These are phyloP conservation scores for Campoletis sonorensis DNA, from an alignment of 1,140 invertebrate genomes.

Conservation along the genomic window DNA sequence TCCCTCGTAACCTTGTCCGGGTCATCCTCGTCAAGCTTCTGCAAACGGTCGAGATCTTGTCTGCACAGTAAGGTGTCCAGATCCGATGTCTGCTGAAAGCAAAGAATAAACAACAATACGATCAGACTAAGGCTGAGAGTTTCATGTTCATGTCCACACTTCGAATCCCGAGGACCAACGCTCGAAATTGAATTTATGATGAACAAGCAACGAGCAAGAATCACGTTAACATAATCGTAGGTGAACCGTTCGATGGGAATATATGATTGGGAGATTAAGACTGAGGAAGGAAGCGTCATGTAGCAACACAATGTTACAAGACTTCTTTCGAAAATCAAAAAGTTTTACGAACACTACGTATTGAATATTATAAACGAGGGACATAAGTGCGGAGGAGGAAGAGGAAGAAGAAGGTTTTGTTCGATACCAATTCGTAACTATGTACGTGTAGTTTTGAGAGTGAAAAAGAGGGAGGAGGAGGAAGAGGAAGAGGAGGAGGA, in stretches of 20 bases:
- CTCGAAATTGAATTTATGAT: neutral
- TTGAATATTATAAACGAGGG: neutral
- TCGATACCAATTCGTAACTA: neutral
- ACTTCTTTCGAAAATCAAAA: neutral
- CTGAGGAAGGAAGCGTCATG: neutral
- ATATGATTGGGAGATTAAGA: neutral
- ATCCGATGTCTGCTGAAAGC: slow-evolving; percentile 79
- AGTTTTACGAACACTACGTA: no score
- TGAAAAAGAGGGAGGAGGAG: neutral
- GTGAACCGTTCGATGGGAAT: no score
- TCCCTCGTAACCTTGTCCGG: slow-evolving; percentile 78
- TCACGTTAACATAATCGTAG: no score
- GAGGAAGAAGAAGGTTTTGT: neutral
- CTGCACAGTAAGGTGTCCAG: slow-evolving; percentile 80
- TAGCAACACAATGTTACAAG: neutral
- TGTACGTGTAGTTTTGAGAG: slow-evolving; percentile 4
- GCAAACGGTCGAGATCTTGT: slow-evolving; percentile 78
- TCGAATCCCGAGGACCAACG: no score
- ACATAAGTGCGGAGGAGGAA: slow-evolving; percentile 22
- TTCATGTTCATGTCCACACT: no score
- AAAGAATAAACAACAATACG: slow-evolving; percentile 37
- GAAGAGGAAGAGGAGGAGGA: neutral
- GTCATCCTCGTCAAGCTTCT: slow-evolving; percentile 78
- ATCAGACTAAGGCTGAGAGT: neutral
- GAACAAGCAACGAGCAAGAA: neutral